Conservation (phyloP, 2,888 invertebrate genomes). For the Lottia scabra region DNA sequence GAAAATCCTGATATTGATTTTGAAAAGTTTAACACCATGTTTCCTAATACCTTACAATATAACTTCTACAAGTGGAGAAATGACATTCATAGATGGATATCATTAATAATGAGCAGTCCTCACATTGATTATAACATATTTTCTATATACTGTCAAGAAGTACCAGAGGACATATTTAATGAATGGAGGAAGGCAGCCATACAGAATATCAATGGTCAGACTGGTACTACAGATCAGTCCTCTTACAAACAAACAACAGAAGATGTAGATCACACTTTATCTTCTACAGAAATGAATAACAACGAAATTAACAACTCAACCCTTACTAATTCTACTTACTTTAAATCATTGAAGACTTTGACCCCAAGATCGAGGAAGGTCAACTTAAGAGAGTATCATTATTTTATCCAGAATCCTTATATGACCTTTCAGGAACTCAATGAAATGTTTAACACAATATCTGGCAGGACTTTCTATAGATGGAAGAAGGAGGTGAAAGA, state of each 20-base stretch:
- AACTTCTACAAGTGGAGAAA: conserved; percentile 29
- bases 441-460: conserved; percentile 26
- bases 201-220: background rate
- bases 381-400: conserved; percentile 28
- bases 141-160: conserved; percentile 11
- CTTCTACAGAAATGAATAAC: conserved; percentile 10
- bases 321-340: background rate
- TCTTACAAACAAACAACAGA: background rate
- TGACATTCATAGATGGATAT: conserved; percentile 17
- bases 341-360: background rate
- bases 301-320: background rate
- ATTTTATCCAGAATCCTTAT: conserved; percentile 35
- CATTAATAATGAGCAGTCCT: conserved; percentile 12
- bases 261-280: background rate
- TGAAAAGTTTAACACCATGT: conserved; percentile 19
- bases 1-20: conserved; percentile 24
- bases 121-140: conserved; percentile 16
- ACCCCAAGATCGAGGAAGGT: conserved; percentile 20
- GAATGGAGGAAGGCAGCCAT: conserved; percentile 11
- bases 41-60: conserved; percentile 22
- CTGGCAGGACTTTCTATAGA: conserved; percentile 29
- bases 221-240: background rate
- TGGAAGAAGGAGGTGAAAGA: conserved; percentile 37
- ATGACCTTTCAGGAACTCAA: conserved; percentile 31
- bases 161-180: conserved; percentile 17